Evolutionary conservation across 2,888 invertebrate species (phyloP).

Genomic region (Kuschelorhynchus macadamiae): DNA sequence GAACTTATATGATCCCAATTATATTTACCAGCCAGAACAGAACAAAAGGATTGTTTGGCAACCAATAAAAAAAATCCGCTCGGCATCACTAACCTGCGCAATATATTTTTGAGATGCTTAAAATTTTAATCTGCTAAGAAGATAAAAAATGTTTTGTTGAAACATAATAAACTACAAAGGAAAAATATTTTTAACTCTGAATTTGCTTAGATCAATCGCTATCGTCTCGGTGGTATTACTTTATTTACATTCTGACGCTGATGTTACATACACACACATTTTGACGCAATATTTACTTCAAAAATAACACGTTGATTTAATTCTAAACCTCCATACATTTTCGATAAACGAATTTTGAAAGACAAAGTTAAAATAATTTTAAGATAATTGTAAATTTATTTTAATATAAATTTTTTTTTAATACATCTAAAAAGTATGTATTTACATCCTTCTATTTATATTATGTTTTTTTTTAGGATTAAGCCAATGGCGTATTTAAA

Average conservation of each 20-base stretch:
- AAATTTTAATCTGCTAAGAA: slow-evolving; percentile 31
- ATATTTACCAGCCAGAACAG: too few relatives aligned
- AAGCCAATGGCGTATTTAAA: too few relatives aligned
- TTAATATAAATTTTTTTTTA: too few relatives aligned
- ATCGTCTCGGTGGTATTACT: slow-evolving; percentile 16
- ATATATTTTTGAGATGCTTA: slow-evolving; percentile 41
- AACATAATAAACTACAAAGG: slow-evolving; percentile 18
- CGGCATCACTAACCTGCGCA: slow-evolving; percentile 40
- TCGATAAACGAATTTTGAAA: not conserved
- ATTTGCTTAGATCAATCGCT: slow-evolving; percentile 22
- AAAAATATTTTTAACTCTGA: slow-evolving; percentile 37
- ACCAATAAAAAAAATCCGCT: not conserved
- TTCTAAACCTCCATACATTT: too few relatives aligned
- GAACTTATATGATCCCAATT: too few relatives aligned
- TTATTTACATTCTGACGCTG: slow-evolving; percentile 27
- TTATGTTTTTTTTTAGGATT: too few relatives aligned
- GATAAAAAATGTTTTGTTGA: slow-evolving; percentile 42
- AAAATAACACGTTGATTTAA: not conserved
- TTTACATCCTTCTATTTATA: too few relatives aligned
- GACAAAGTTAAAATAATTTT: too few relatives aligned
- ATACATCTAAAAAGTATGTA: too few relatives aligned
- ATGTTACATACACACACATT: slow-evolving; percentile 33
- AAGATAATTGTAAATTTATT: too few relatives aligned
- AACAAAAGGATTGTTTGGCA: too few relatives aligned
- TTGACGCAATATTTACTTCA: not conserved